A percentile compares a stretch with the other conserved stretches of the same genome.
Evolutionary conservation across 2,888 invertebrate species (phyloP).

Genomic region (Trichogramma dendrolimi): DNA sequence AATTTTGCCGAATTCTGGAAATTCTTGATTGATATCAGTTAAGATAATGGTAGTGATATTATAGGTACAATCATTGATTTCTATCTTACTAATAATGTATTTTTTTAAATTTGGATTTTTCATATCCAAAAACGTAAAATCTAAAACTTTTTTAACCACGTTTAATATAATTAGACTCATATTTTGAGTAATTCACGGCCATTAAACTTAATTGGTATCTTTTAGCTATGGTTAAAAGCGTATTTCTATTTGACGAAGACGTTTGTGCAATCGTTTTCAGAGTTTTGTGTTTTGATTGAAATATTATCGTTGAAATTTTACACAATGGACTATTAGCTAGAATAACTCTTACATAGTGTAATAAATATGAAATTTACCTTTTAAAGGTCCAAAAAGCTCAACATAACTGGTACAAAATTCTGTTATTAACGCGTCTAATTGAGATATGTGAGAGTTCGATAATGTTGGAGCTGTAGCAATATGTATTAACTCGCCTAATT

Average conservation of each 20-base stretch:
- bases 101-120: not conserved
- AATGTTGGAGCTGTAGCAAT: slow-evolving; percentile 22
- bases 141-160: not conserved
- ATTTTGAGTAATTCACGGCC: not conserved
- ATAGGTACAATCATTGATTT: slow-evolving; percentile 2
- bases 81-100: not conserved
- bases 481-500: slow-evolving; percentile 18
- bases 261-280: slow-evolving; percentile 8
- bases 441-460: slow-evolving; percentile 4
- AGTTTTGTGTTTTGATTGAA: slow-evolving; percentile 22
- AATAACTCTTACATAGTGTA: slow-evolving; percentile 20
- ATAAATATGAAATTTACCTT: slow-evolving; percentile 21
- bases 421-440: slow-evolving; percentile 10
- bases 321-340: slow-evolving; percentile 16
- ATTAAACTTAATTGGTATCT: slow-evolving; percentile 10
- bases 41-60: not conserved
- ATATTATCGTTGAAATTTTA: slow-evolving; percentile 16
- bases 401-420: slow-evolving; percentile 17
- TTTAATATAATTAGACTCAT: slow-evolving; percentile 7
- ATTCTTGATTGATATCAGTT: not conserved
- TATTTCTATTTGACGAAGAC: slow-evolving; percentile 11
- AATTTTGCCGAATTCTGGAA: not conserved
- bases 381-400: slow-evolving; percentile 17
- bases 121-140: not conserved
- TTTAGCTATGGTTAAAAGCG: slow-evolving; percentile 11